phyloP scores from a whole-genome alignment of 1,140 invertebrate genomes.

The Cyrtorhinus lividipennis region DNA sequence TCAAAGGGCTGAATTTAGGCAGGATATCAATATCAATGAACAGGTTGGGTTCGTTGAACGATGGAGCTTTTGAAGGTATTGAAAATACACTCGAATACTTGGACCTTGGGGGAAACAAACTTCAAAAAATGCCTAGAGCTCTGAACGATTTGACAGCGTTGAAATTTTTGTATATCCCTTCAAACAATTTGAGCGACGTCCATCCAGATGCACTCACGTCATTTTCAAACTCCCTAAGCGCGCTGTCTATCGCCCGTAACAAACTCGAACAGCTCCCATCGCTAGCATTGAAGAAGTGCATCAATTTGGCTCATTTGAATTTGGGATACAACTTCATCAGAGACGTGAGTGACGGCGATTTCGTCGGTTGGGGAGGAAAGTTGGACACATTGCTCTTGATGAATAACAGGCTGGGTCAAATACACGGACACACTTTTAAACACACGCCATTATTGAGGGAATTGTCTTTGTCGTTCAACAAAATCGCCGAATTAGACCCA shows the following conservation, averaged over 20 bases:
- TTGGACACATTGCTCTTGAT: conserved; percentile 68
- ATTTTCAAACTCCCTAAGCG: conserved; percentile 47
- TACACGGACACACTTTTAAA: conserved; percentile 56
- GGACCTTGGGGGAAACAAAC: conserved; percentile 65
- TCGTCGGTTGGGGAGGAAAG: conserved; percentile 53
- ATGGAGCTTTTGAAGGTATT: conserved; percentile 51
- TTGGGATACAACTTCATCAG: conserved; percentile 72
- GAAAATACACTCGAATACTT: conserved; percentile 60
- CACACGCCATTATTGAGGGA: conserved; percentile 56
- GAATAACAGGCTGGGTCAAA: conserved; percentile 64
- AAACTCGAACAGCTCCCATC: conserved; percentile 54
- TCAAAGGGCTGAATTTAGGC: conserved; percentile 48
- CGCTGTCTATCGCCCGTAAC: conserved; percentile 66
- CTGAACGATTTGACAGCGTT: conserved; percentile 44
- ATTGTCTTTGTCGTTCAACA: conserved; percentile 77
- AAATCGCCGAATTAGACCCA: conserved; percentile 57
- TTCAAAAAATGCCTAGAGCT: conserved; percentile 49
- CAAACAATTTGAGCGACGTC: conserved; percentile 52
- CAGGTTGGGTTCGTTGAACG: conserved; percentile 46
- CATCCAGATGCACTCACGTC: conserved; percentile 34
- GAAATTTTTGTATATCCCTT: conserved; percentile 66
- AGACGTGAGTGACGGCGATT: conserved; percentile 54
- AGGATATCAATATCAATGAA: conserved; percentile 68
- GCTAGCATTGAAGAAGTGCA: conserved; percentile 46
- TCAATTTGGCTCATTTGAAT: conserved; percentile 61